Evolutionary conservation across 2,797 vertebrate genomes (phyloP), one percentile per base, ranked within the genome.

Genomic region (Crenichthys baileyi): DNA sequence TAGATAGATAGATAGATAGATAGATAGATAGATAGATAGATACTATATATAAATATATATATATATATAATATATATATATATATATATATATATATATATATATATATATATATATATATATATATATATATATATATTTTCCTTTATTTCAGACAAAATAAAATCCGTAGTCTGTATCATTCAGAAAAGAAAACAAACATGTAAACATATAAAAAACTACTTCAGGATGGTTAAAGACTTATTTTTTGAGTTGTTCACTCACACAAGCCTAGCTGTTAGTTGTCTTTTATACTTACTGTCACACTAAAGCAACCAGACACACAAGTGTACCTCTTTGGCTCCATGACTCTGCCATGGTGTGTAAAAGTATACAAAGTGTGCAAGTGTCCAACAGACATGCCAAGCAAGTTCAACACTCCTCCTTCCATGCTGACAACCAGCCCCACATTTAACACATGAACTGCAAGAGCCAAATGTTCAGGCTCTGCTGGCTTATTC

Each of bases 391-490:
- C 89, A 75, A 90, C 90, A 92, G 92, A 93, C 92, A 94, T 90
- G 91, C 91, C 92, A 90, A 90, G 87, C 91, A 91, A 93, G 87
- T 91, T 90, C 86, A 92, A 91, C 91, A 94, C 91, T 93, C 91
- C 88, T 94, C 87, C 83, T 79, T 91, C 93, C 92, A 94, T 76
- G 82, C 80, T 91, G 92, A 94, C 94, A 94, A 92, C 89, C 92
- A 92, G 93, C 90, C 89, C 88, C 86, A 89, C 89, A 90, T 95
- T 94, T 92, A 93, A 94, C 93, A 93, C 91, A 91, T 94, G 91
- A 92, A 93, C 91, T 92, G 89, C 84, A 84, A 78, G 91, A 92
- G 91, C 89, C 92, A 92, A 87, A 77, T 72, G 86, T 93, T 94
- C 91, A 94, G 89, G 92, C 89, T 91, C 91, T 81, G 85, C 79